A percentile compares a stretch with the other conserved stretches of the same genome.
These are phyloP conservation scores for Hyphantria cunea DNA, from an alignment of 1,140 invertebrate species.

Conservation along the genomic window DNA sequence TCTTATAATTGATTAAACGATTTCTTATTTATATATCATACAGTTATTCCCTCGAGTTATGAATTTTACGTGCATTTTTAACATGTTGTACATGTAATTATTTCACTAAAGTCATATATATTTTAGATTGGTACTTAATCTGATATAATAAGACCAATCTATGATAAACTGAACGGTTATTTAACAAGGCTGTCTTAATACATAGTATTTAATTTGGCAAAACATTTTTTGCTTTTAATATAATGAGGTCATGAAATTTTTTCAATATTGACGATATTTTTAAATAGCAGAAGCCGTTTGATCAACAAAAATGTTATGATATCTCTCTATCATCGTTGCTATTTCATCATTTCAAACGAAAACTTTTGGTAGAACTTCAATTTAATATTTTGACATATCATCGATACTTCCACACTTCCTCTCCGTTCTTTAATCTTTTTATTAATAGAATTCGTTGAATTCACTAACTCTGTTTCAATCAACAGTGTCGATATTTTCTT, in stretches of 20 bases:
- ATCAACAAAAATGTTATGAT: constrained; percentile 15
- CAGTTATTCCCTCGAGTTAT: no score
- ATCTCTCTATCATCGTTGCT: constrained; percentile 1
- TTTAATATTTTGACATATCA: constrained; percentile 10
- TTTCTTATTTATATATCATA: no score
- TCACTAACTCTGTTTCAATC: constrained; percentile 22
- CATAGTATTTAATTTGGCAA: no score
- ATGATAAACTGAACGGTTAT: no score
- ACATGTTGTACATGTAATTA: no score
- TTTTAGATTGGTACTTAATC: no score
- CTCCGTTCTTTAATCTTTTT: constrained; percentile 19
- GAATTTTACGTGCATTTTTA: no score
- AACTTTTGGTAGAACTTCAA: background rate
- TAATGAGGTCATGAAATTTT: background rate
- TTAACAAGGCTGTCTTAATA: no score
- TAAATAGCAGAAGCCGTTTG: constrained; percentile 8
- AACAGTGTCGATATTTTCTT: constrained; percentile 29
- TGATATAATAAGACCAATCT: no score
- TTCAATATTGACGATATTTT: background rate
- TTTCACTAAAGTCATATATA: no score
- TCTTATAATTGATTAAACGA: no score
- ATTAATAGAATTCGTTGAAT: constrained; percentile 11
- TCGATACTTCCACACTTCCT: constrained; percentile 11
- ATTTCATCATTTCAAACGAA: constrained; percentile 1
- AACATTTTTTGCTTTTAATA: background rate